Base-by-base conservation (phyloP, 2,888 invertebrate species). In the Augochlorella aurata region DNA sequence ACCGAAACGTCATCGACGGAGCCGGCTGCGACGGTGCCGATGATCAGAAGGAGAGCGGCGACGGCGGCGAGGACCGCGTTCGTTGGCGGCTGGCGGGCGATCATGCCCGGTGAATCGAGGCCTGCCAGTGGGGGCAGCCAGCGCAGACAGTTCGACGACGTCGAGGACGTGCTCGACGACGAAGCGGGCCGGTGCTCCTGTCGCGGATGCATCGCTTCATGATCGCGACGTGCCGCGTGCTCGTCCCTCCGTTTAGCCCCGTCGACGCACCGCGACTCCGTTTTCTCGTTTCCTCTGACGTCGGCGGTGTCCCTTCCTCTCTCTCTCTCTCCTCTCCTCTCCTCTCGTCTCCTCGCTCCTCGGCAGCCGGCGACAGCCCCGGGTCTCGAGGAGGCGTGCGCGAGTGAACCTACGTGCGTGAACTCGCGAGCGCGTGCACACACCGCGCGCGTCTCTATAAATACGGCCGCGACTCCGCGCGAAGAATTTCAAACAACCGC, bases 141-240 rank as follows among this genome's bases (percentile, higher is more conserved):
- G 83, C 77, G 78, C 68, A 83, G 88, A 82, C 85, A 86, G 85
- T 84, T 79, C 86, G 89, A 83, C 86, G 88, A 81, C 79, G 85
- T 81, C 87, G 88, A 81, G 79, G 85, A 85, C 77, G 85, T 81
- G 85, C 87, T 88, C 87, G 89, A 82, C 84, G 88, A 85, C 87
- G 88, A 83, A 88, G 85, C 83, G 73, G 74, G 79, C 83, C 82
- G 81, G 81, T 84, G 81, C 83, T 89, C 85, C 88, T 86, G 87
- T 90, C 85, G 90, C 79, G 85, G 87, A 90, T 79, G 88, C 91
- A 91, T 91, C 89, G 90, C 90, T 85, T 89, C 91, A 90, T 90
- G 89, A 89, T 90, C 89, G 85, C 81, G 79, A 86, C 86, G 86
- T 83, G 83, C 81, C 75, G 79, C 84, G 79, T 77, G 61, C 69